Evolutionary conservation across 30 jellyfish, hydroid and myxozoan genomes (phyloP).

Genomic region (Pelagia noctiluca): DNA sequence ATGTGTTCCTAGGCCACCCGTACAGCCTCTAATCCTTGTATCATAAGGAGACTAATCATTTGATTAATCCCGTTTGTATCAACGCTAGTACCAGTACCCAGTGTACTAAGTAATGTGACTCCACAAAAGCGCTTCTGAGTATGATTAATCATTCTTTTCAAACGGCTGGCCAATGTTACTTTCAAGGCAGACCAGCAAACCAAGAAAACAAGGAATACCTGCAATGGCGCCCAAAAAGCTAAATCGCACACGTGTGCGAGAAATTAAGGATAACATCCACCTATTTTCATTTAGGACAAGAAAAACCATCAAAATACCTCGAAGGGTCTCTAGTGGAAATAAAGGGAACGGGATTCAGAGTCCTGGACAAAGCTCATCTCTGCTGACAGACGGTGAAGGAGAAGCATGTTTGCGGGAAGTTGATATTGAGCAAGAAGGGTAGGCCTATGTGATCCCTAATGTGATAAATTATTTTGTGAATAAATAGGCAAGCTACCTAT

Average conservation of each 20-base stretch:
- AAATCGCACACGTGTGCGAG: background rate
- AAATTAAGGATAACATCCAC: conserved; percentile 12
- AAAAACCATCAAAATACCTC: conserved; percentile 15
- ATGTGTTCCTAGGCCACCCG: conserved; percentile 17
- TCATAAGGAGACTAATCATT: conserved; percentile 30
- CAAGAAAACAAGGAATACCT: conserved; percentile 1
- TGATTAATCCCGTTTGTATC: conserved; percentile 30
- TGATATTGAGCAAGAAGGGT: background rate
- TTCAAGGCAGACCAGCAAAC: background rate
- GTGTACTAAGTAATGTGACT: background rate
- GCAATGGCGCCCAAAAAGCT: conserved; percentile 9
- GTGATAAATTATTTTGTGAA: background rate
- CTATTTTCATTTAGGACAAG: background rate
- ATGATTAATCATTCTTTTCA: background rate
- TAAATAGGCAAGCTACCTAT: background rate
- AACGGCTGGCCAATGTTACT: background rate
- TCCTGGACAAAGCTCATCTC: conserved; percentile 11
- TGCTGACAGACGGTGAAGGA: conserved; percentile 8
- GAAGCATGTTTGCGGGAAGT: conserved; percentile 4
- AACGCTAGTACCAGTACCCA: background rate
- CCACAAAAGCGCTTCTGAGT: background rate
- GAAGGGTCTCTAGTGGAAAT: background rate
- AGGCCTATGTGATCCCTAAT: conserved; percentile 10
- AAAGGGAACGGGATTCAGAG: too few species aligned
- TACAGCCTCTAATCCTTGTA: conserved; percentile 28